Conservation (phyloP, 1,140 invertebrate species). For the Teleogryllus occipitalis region DNA sequence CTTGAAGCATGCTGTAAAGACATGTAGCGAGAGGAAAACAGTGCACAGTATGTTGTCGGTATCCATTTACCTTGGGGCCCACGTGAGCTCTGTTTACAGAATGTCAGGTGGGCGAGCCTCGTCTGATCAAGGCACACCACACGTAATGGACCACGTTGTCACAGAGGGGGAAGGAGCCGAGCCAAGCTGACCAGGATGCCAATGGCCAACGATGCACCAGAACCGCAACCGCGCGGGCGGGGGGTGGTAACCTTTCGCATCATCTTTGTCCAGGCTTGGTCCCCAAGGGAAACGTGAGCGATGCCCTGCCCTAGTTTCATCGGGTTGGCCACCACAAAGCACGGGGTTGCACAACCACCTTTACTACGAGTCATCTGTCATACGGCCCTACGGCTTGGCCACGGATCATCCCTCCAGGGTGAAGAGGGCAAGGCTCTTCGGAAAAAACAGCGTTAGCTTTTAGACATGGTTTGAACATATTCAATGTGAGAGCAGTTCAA, state of each 20-base stretch:
- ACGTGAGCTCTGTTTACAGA: slow-evolving; percentile 18
- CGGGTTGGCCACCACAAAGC: slow-evolving; percentile 19
- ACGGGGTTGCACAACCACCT: slow-evolving; percentile 18
- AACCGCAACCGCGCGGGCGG: slow-evolving; percentile 13
- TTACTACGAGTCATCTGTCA: slow-evolving; percentile 33
- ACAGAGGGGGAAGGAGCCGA: slow-evolving; percentile 18
- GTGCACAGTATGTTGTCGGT: slow-evolving; percentile 20
- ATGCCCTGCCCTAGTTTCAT: slow-evolving; percentile 17
- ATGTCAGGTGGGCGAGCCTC: slow-evolving; percentile 19
- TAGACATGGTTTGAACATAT: slow-evolving; percentile 21
- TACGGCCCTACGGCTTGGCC: slow-evolving; percentile 39
- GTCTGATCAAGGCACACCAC: slow-evolving; percentile 18
- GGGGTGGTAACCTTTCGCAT: slow-evolving; percentile 12
- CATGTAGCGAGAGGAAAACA: slow-evolving; percentile 20
- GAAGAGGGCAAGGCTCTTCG: slow-evolving; percentile 47
- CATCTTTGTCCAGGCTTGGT: slow-evolving; percentile 19
- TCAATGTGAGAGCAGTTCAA: slow-evolving; percentile 12
- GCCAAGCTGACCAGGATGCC: slow-evolving; percentile 19
- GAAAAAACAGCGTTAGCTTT: slow-evolving; percentile 43
- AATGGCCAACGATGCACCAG: slow-evolving; percentile 19
- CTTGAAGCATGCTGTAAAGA: slow-evolving; percentile 4
- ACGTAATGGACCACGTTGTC: slow-evolving; percentile 8
- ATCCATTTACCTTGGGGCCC: slow-evolving; percentile 24
- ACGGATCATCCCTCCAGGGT: slow-evolving; percentile 36
- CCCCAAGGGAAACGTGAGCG: slow-evolving; percentile 20